Conservation (phyloP, 2,797 vertebrate genomes). For the Alcedo atthis region DNA sequence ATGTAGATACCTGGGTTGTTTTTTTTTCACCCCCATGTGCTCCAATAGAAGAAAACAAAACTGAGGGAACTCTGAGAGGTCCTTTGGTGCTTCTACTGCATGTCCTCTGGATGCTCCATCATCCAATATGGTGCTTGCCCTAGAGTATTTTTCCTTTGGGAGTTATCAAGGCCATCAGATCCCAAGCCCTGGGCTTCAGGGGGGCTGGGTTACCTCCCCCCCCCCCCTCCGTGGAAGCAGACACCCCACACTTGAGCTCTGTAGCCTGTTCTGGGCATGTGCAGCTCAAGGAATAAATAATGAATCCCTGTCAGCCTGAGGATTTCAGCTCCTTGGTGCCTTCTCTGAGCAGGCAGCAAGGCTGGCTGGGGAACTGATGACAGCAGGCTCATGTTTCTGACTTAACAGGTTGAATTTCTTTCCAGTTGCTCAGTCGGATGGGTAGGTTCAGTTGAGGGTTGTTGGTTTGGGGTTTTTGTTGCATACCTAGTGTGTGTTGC, state of each 20-base stretch:
- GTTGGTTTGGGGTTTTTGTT: too few relatives aligned
- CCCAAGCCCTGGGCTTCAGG: neutral
- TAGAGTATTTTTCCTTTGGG: neutral
- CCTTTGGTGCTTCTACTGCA: neutral
- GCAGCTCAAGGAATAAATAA: conserved; percentile 21
- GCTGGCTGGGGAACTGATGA: fast-evolving
- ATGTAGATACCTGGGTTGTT: neutral
- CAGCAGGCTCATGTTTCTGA: fast-evolving
- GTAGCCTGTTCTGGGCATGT: neutral
- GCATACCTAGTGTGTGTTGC: fast-evolving
- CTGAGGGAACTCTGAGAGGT: neutral
- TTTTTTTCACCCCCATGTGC: neutral
- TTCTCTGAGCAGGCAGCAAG: neutral
- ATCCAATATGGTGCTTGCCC: neutral
- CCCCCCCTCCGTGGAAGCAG: neutral
- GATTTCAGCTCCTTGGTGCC: neutral
- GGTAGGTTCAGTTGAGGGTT: neutral
- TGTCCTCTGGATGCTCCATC: neutral
- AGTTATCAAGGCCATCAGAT: neutral
- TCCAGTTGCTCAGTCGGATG: neutral
- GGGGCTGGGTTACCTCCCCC: neutral
- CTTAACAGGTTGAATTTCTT: neutral
- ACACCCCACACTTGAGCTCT: neutral
- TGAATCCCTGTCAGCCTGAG: neutral
- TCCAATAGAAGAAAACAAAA: neutral